phyloP scores from a whole-genome alignment of 2,113 vertebrate species.

The Halichoeres trimaculatus region DNA sequence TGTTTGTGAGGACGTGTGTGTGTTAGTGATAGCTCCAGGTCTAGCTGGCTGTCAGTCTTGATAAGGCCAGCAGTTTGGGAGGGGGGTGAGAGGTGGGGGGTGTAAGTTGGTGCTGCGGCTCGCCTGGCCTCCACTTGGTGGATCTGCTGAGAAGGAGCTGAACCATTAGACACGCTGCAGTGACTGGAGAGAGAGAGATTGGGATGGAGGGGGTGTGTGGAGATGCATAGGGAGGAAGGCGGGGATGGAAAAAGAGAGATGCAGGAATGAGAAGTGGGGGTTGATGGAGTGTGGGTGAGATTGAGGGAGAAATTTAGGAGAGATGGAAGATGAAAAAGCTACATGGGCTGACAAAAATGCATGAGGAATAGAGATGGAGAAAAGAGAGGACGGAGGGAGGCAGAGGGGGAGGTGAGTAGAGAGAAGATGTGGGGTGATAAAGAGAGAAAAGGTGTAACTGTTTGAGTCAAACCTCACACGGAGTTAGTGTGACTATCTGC shows the following conservation, averaged over 20 bases:
- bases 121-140: constrained; percentile 57
- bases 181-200: constrained; percentile 55
- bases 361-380: constrained; percentile 22
- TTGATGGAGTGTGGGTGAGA: constrained; percentile 38
- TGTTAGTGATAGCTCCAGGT: constrained; percentile 36
- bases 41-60: constrained; percentile 58
- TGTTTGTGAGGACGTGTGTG: constrained; percentile 9
- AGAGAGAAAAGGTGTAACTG: constrained; percentile 19
- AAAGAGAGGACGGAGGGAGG: not conserved
- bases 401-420: not conserved
- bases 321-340: constrained; percentile 22
- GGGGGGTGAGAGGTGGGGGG: constrained; percentile 11
- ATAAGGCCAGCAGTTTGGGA: constrained; percentile 62
- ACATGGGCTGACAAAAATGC: constrained; percentile 22
- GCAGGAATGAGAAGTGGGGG: constrained; percentile 7
- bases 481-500: not conserved
- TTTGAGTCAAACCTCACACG: constrained; percentile 10
- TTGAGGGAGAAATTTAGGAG: constrained; percentile 6
- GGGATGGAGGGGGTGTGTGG: constrained; percentile 37
- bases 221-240: constrained; percentile 9
- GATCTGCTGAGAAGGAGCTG: constrained; percentile 70
- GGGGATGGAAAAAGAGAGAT: constrained; percentile 23
- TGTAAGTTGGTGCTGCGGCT: constrained; percentile 46
- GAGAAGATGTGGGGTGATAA: constrained; percentile 14
- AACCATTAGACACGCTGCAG: constrained; percentile 78